Percentiles rank a stretch among this genome's conserved stretches.
These are phyloP conservation scores for Nephrocerus scutellatus DNA, from an alignment of 2,888 invertebrate species.

Conservation along the genomic window DNA sequence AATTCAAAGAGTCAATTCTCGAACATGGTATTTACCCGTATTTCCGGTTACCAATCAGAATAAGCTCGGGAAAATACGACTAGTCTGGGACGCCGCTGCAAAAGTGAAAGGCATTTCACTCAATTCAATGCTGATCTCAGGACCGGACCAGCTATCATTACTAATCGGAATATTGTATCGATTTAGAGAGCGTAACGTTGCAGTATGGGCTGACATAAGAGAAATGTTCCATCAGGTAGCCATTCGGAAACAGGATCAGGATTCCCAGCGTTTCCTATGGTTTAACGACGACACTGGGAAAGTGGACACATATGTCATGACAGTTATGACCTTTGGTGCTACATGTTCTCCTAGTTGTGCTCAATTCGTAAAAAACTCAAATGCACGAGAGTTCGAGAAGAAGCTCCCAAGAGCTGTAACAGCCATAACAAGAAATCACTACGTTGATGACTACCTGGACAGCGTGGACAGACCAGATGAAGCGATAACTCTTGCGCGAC, in stretches of 20 bases:
- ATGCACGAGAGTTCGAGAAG: constrained; percentile 3
- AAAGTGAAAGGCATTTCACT: constrained; percentile 23
- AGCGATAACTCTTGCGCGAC: constrained; percentile 1
- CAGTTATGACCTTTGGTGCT: constrained; percentile 15
- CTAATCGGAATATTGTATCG: constrained; percentile 5
- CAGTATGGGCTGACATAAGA: constrained; percentile 10
- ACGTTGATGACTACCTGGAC: constrained; percentile 12
- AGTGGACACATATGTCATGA: constrained; percentile 15
- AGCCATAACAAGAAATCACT: constrained; percentile 9
- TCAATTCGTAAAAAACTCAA: constrained; percentile 11
- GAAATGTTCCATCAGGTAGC: constrained; percentile 7
- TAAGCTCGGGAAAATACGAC: constrained; percentile 23
- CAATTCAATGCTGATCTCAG: constrained; percentile 29
- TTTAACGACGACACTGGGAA: constrained; percentile 15
- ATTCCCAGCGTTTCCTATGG: constrained; percentile 7
- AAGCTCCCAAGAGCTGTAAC: constrained; percentile 8
- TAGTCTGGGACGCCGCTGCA: constrained; percentile 33
- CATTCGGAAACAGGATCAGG: not conserved
- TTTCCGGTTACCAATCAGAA: constrained; percentile 17
- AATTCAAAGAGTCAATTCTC: too few species aligned
- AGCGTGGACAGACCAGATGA: constrained; percentile 6
- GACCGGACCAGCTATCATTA: constrained; percentile 26
- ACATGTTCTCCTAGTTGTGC: constrained; percentile 12
- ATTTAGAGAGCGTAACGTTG: constrained; percentile 7
- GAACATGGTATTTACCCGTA: constrained; percentile 7